Evolutionary conservation across 2,797 vertebrate genomes (phyloP).

Genomic region (Hippocampus kuda): DNA sequence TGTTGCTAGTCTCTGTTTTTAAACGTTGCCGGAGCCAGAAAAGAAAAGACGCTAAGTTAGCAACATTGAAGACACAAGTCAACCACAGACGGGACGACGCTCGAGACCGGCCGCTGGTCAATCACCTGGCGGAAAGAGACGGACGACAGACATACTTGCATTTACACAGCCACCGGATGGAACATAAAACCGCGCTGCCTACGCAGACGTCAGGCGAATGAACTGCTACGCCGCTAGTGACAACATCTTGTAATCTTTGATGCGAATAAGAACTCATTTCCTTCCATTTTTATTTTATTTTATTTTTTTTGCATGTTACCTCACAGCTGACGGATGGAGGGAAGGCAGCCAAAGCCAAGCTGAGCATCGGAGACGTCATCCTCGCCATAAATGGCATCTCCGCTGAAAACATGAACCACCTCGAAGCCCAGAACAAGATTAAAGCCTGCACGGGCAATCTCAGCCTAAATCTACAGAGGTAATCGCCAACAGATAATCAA

Average conservation of each 20-base stretch:
- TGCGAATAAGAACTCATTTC: background rate
- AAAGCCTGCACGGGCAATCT: conserved; percentile 85
- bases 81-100: background rate
- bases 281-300: background rate
- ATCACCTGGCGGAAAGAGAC: background rate
- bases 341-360: conserved; percentile 81
- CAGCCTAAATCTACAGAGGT: conserved; percentile 90
- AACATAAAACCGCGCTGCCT: too few species aligned
- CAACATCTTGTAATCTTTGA: background rate
- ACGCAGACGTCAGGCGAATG: too few species aligned
- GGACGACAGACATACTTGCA: background rate
- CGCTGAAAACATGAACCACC: conserved; percentile 87
- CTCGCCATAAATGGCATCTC: conserved; percentile 86
- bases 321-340: conserved; percentile 85
- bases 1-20: too few species aligned
- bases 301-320: background rate
- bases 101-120: background rate
- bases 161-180: background rate
- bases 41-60: background rate
- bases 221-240: too few species aligned
- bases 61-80: background rate
- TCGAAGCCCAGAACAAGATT: conserved; percentile 98
- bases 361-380: conserved; percentile 85
- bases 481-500: conserved; percentile 27
- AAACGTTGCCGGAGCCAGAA: too few species aligned